Conservation (phyloP, 2,113 vertebrate genomes). For the Epinephelus lanceolatus region DNA sequence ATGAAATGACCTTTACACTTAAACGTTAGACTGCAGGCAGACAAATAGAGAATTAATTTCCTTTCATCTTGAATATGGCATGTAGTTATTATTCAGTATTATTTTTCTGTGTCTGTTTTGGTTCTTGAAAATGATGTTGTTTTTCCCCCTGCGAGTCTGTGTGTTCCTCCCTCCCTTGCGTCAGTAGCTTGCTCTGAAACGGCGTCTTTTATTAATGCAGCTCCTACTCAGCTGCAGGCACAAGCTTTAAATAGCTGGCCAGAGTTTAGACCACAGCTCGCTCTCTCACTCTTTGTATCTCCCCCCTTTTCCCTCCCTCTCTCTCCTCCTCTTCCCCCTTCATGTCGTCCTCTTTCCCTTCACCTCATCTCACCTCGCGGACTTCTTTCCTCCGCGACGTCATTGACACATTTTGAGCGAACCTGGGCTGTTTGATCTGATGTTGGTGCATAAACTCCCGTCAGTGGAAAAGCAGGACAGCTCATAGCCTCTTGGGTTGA, state of each 20-base stretch:
- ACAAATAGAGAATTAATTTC: constrained; percentile 2
- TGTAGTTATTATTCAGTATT: constrained; percentile 17
- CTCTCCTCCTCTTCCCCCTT: neutral
- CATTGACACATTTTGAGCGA: constrained; percentile 24
- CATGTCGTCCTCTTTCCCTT: neutral
- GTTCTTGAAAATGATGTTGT: constrained; percentile 32
- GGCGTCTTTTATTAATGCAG: constrained; percentile 70
- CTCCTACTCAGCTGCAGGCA: constrained; percentile 69
- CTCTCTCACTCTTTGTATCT: constrained; percentile 40
- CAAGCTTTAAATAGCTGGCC: constrained; percentile 67
- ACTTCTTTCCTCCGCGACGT: neutral
- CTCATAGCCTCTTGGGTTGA: constrained; percentile 30
- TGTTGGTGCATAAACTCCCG: constrained; percentile 34
- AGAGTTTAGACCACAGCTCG: constrained; percentile 58
- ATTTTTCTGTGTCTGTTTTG: constrained; percentile 26
- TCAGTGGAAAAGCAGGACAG: constrained; percentile 37
- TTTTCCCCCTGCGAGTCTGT: constrained; percentile 14
- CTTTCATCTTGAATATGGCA: neutral
- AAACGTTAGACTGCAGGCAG: neutral
- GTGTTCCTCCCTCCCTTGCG: constrained; percentile 29
- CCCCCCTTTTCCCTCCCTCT: neutral
- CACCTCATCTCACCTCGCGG: constrained; percentile 39
- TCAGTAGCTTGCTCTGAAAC: constrained; percentile 64
- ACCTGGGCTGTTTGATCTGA: constrained; percentile 22
- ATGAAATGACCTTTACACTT: neutral